phyloP scores from a whole-genome alignment of 2,888 invertebrate species.

The Perithous albicinctus region DNA sequence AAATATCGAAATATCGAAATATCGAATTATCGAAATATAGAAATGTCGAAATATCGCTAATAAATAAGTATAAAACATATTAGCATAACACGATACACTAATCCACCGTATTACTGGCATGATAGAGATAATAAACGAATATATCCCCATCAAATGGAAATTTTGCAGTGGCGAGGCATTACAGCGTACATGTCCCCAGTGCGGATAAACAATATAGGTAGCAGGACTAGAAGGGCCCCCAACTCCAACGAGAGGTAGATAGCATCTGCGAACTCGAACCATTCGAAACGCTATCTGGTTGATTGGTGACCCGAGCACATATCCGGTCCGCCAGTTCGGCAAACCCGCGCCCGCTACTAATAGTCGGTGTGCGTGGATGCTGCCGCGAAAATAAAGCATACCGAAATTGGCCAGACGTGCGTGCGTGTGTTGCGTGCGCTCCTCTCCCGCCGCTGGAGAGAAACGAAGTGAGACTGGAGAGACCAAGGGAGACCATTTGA shows the following conservation, averaged over 20 bases:
- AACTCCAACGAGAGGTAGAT: slow-evolving; percentile 37
- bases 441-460: background rate
- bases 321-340: slow-evolving; percentile 57
- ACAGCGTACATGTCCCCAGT: slow-evolving; percentile 19
- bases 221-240: slow-evolving; percentile 21
- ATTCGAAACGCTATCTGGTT: slow-evolving; percentile 61
- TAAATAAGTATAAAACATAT: background rate
- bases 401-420: slow-evolving; percentile 63
- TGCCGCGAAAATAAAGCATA: slow-evolving; percentile 60
- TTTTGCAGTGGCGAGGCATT: slow-evolving; percentile 23
- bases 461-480: background rate
- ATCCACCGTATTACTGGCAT: background rate
- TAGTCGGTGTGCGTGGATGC: slow-evolving; percentile 41
- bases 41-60: background rate
- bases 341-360: slow-evolving; percentile 44
- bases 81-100: background rate
- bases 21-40: background rate
- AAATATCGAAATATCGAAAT: background rate
- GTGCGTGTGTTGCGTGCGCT: background rate
- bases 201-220: slow-evolving; percentile 11
- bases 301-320: slow-evolving; percentile 64
- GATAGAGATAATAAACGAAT: slow-evolving; percentile 33
- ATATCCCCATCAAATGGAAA: slow-evolving; percentile 12
- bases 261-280: slow-evolving; percentile 59
- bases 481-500: slow-evolving; percentile 44